Conservation (phyloP, 2,888 invertebrate genomes). For the Dasypolia templi region DNA sequence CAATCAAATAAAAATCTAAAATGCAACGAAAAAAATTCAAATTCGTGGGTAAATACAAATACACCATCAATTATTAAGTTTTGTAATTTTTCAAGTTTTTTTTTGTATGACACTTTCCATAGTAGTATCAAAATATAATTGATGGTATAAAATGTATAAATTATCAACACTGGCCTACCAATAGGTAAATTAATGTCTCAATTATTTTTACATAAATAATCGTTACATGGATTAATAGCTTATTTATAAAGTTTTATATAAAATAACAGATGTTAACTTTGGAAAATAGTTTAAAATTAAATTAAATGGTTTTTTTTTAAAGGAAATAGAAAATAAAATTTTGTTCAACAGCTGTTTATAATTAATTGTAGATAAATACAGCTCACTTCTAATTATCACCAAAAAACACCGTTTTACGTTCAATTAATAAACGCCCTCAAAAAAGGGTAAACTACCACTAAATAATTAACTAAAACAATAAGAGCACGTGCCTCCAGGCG, state of each 20-base stretch:
- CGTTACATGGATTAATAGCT: constrained; percentile 54
- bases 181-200: constrained; percentile 53
- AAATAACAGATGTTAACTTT: constrained; percentile 14
- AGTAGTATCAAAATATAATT: constrained; percentile 41
- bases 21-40: constrained; percentile 19
- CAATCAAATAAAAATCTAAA: too few relatives aligned
- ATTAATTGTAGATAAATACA: not conserved
- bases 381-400: not conserved
- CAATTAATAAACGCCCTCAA: constrained; percentile 20
- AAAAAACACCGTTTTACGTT: not conserved
- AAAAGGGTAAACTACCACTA: constrained; percentile 5
- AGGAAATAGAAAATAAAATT: too few relatives aligned
- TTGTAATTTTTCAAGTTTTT: constrained; percentile 42
- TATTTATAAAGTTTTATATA: constrained; percentile 27
- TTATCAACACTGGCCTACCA: constrained; percentile 34
- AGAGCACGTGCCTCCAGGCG: constrained; percentile 50
- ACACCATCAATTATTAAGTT: constrained; percentile 23
- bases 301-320: too few relatives aligned
- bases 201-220: constrained; percentile 71
- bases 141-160: constrained; percentile 52
- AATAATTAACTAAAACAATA: constrained; percentile 44
- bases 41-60: constrained; percentile 11
- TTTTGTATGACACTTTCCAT: constrained; percentile 11
- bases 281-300: not conserved
- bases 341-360: too few relatives aligned